Base-by-base conservation (phyloP, 2,113 vertebrate species). In the Erythrocercus mccallii region DNA sequence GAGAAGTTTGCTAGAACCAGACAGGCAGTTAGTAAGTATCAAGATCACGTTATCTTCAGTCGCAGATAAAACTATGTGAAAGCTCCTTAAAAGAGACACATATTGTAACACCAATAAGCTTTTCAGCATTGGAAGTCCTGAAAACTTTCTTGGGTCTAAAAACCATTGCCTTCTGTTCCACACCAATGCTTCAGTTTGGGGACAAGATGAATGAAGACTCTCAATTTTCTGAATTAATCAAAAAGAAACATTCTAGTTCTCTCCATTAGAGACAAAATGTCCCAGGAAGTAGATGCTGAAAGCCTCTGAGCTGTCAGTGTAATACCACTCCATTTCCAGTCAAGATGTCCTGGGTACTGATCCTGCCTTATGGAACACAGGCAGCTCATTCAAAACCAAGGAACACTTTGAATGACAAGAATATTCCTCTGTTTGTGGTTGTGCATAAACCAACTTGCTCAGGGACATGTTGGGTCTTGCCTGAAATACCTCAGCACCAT, bases 401-500 rank as follows among this genome's bases (percentile, higher is more conserved):
- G 44, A 66, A 33, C 35, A 44, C 6, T 62, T 19, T 28, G 44
- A 83, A 48, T 24, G 12, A 16, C 3, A 65, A 28, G 38, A 44
- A 53, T 45, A 78, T 68, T 47, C 40, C 10, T n/a, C 25, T 19
- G 5, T 27, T 30, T 27, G 60, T 25, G 76, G 38, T 38, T 93
- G 51, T 51, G 35, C 54, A 83, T 40, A 66, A 81, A 77, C 12
- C 54, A 50, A 5, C 33, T 35, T 16, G 54, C 47, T 62, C 62
- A 74, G 60, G 71, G 33, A 90, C 19, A 2, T 12, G 82, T 28
- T 60, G 15, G 47, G 44, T 93, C 94, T 88, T 90, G 92, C 91
- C 86, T 95, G 88, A 96, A 94, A 90, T 88, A 81, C 95, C 92
- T 92, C 94, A 97, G 96, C 96, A 96, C 96, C 96, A 94, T 24